phyloP scores from a whole-genome alignment of 2,888 invertebrate genomes.

The Chydorus sphaericus region DNA sequence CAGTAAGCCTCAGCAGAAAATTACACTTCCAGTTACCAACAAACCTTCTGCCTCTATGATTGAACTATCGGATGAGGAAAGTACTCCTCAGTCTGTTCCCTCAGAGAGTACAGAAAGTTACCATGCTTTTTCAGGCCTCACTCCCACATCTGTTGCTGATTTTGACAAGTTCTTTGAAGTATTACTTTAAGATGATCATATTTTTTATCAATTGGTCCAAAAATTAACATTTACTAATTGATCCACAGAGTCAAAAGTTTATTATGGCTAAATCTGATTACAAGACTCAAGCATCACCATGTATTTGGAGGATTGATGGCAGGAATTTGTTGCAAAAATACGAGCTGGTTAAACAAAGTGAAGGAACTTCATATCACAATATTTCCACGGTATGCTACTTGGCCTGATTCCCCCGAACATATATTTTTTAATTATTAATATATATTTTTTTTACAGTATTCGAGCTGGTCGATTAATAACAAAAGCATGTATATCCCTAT shows the following conservation, averaged over 20 bases:
- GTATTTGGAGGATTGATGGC: slow-evolving; percentile 81
- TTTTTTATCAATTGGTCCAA: too few species aligned
- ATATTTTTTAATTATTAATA: neutral
- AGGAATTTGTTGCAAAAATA: slow-evolving; percentile 51
- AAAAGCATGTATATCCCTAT: slow-evolving; percentile 65
- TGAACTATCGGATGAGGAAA: too few species aligned
- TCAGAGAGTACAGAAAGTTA: too few species aligned
- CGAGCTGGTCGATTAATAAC: slow-evolving; percentile 69
- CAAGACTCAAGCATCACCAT: slow-evolving; percentile 60
- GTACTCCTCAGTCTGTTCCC: too few species aligned
- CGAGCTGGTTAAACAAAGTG: slow-evolving; percentile 54
- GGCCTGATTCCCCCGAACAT: neutral
- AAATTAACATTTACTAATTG: too few species aligned
- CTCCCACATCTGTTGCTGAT: too few species aligned
- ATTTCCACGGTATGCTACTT: slow-evolving; percentile 57
- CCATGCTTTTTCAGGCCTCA: too few species aligned
- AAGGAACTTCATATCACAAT: slow-evolving; percentile 65
- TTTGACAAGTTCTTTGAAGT: too few species aligned
- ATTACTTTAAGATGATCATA: too few species aligned
- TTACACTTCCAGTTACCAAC: too few species aligned
- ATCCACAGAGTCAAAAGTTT: slow-evolving; percentile 68
- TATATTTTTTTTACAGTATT: slow-evolving; percentile 43
- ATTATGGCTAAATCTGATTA: slow-evolving; percentile 70
- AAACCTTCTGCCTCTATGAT: too few species aligned
- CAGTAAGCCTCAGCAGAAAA: too few species aligned